phyloP scores from a whole-genome alignment of 2,113 vertebrate species.

The Myrmecophaga tridactyla region DNA sequence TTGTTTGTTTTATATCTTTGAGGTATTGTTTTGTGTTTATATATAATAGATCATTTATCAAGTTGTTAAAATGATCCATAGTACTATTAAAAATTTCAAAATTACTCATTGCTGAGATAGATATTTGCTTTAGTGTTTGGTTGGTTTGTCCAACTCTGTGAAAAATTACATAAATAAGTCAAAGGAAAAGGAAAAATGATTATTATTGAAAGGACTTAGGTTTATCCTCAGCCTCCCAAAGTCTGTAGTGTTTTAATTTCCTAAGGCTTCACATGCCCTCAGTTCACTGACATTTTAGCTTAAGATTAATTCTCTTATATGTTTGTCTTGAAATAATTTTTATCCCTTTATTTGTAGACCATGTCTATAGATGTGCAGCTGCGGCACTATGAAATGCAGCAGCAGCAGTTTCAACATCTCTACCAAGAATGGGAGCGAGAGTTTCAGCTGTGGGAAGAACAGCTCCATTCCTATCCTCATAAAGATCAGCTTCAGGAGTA shows the following conservation, averaged over 20 bases:
- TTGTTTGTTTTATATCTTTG: neutral
- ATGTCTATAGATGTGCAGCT: constrained; percentile 94
- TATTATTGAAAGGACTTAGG: neutral
- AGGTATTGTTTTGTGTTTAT: neutral
- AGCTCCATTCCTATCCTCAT: constrained; percentile 95
- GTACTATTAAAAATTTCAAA: constrained; percentile 30
- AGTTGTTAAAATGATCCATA: neutral
- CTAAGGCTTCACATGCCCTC: neutral
- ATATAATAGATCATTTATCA: constrained; percentile 30
- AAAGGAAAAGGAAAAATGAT: neutral
- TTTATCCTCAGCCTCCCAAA: neutral
- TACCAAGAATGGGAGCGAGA: constrained; percentile 95
- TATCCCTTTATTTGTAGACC: constrained; percentile 84
- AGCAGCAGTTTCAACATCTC: constrained; percentile 93
- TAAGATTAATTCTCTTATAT: neutral
- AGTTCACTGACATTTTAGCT: constrained; percentile 36
- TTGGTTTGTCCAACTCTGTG: constrained; percentile 11
- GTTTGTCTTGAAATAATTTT: constrained; percentile 12
- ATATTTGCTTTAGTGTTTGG: neutral
- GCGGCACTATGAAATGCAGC: constrained; percentile 93
- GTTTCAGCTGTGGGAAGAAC: constrained; percentile 94
- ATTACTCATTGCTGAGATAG: neutral
- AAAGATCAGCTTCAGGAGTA: constrained; percentile 97
- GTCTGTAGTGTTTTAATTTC: neutral
- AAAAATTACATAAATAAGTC: neutral